Percentiles rank a stretch among this genome's conserved stretches.
phyloP scores from a whole-genome alignment of 2,888 invertebrate species.

The Himalopsyche kuldschensis region DNA sequence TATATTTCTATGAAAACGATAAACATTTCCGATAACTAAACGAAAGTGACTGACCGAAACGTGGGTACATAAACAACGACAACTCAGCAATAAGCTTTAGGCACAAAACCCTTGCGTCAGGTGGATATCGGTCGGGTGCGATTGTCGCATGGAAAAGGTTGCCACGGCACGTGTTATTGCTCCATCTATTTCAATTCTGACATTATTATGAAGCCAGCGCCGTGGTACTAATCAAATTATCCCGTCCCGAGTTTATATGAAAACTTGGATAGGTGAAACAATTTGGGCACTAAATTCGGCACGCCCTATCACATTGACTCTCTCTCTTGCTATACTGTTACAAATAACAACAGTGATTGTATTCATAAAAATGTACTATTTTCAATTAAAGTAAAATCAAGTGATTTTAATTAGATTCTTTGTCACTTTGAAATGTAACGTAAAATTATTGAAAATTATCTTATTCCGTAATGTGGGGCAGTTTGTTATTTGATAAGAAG shows the following conservation, averaged over 20 bases:
- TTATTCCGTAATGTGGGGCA: too few relatives aligned
- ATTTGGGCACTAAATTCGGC: constrained; percentile 29
- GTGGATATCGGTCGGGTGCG: constrained; percentile 6
- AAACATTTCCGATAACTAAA: not conserved
- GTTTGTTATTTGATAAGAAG: too few relatives aligned
- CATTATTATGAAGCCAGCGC: constrained; percentile 38
- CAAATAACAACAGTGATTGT: not conserved
- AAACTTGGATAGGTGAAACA: constrained; percentile 33
- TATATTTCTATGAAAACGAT: not conserved
- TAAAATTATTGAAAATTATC: too few relatives aligned
- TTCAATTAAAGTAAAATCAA: too few relatives aligned
- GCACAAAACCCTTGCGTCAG: constrained; percentile 4
- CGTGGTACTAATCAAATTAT: constrained; percentile 38
- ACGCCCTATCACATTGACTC: constrained; percentile 12
- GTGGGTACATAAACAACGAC: not conserved
- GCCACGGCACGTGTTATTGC: constrained; percentile 31
- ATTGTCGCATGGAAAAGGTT: not conserved
- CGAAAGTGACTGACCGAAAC: not conserved
- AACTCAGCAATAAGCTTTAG: not conserved
- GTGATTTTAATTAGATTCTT: too few relatives aligned
- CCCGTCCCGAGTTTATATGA: constrained; percentile 21
- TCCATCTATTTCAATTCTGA: constrained; percentile 38
- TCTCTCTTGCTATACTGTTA: not conserved
- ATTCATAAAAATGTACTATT: not conserved
- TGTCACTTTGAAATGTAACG: too few relatives aligned